phyloP scores from a whole-genome alignment of 1,140 invertebrate species.

The Triops longicaudatus region DNA sequence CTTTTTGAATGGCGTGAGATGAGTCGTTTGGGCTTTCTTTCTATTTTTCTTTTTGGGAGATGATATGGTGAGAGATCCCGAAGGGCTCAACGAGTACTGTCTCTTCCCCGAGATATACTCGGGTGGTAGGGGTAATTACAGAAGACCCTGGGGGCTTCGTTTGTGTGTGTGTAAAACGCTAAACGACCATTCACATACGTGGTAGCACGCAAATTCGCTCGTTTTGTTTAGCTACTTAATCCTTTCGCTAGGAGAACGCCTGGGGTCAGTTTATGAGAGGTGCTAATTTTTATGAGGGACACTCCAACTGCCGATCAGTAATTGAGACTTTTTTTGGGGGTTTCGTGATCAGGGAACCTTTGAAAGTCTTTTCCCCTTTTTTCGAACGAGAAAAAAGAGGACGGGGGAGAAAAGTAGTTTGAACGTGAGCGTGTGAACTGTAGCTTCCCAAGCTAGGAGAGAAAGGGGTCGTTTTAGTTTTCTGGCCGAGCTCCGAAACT shows the following conservation, averaged over 20 bases:
- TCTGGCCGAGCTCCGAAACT: background rate
- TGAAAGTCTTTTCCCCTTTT: background rate
- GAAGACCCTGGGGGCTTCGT: background rate
- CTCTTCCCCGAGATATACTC: background rate
- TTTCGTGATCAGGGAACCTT: background rate
- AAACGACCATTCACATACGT: conserved; percentile 1
- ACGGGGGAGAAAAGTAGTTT: background rate
- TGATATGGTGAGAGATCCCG: background rate
- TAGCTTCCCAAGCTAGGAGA: conserved; percentile 6
- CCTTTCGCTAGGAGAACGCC: background rate
- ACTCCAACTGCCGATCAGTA: background rate
- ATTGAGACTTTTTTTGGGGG: background rate
- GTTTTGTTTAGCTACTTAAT: background rate
- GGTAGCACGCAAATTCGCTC: conserved; percentile 4
- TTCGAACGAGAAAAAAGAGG: background rate
- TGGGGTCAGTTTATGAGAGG: background rate
- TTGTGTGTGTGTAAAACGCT: background rate
- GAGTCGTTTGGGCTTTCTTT: background rate
- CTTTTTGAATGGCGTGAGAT: background rate
- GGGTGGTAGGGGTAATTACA: conserved; percentile 5
- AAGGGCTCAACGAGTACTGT: background rate
- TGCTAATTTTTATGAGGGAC: background rate
- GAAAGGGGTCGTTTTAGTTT: background rate
- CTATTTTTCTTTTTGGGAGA: background rate
- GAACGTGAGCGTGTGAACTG: conserved; percentile 1